Percentiles rank a stretch among this genome's conserved stretches.
Evolutionary conservation across 2,113 vertebrate genomes (phyloP).

Genomic region (Tauraco erythrolophus): DNA sequence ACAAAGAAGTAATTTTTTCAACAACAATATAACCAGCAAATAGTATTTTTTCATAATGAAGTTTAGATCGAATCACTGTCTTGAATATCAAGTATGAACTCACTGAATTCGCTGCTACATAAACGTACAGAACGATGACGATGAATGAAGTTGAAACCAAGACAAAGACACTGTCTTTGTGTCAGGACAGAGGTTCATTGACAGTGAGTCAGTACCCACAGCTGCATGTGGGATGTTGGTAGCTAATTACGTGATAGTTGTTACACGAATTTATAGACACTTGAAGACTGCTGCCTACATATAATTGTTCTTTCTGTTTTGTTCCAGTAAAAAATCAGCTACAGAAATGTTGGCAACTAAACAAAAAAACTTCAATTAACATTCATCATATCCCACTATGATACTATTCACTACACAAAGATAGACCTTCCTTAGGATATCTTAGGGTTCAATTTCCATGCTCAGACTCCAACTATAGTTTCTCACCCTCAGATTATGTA

Average conservation of each 20-base stretch:
- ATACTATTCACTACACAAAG: neutral
- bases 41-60: neutral
- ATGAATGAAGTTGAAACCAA: neutral
- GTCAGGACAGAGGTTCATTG: slow-evolving; percentile 39
- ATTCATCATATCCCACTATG: neutral
- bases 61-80: neutral
- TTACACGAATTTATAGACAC: slow-evolving; percentile 15
- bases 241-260: slow-evolving; percentile 21
- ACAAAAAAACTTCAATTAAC: neutral
- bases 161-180: neutral
- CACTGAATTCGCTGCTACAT: neutral
- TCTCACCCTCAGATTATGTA: neutral
- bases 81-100: neutral
- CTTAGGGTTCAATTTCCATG: neutral
- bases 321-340: neutral
- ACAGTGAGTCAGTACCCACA: slow-evolving; percentile 15
- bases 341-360: neutral
- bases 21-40: neutral
- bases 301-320: slow-evolving; percentile 21
- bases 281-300: neutral
- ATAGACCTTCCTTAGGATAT: neutral
- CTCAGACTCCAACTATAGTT: neutral
- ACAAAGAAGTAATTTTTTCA: neutral
- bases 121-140: neutral
- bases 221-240: slow-evolving; percentile 31